A percentile compares a stretch with the other conserved stretches of the same genome.
phyloP scores from a whole-genome alignment of 1,140 invertebrate genomes.

The Conus ventricosus region DNA sequence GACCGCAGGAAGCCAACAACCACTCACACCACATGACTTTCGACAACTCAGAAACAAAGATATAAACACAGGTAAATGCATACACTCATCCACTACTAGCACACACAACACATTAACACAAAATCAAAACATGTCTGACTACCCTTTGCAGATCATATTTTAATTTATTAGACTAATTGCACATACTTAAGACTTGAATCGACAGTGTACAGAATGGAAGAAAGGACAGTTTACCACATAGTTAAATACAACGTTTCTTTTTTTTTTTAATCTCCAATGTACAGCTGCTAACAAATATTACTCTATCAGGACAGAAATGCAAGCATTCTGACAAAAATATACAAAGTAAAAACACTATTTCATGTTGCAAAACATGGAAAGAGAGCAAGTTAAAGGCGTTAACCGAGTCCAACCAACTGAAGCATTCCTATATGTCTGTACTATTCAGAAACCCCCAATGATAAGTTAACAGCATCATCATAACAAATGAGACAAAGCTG shows the following conservation, averaged over 20 bases:
- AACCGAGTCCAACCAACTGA: background rate
- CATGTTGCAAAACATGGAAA: background rate
- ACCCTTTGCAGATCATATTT: slow-evolving; percentile 21
- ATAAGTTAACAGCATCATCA: background rate
- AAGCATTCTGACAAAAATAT: slow-evolving; percentile 4
- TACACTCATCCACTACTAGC: background rate
- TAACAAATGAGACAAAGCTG: background rate
- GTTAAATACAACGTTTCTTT: background rate
- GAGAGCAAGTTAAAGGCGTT: background rate
- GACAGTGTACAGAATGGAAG: slow-evolving; percentile 23
- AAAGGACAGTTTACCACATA: slow-evolving; percentile 14
- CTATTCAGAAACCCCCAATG: background rate
- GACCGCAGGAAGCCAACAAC: no score
- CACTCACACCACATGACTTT: no score
- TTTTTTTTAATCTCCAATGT: background rate
- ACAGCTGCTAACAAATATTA: slow-evolving; percentile 6
- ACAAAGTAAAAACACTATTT: slow-evolving; percentile 6
- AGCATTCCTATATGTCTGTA: background rate
- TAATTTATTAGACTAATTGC: slow-evolving; percentile 30
- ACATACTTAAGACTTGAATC: slow-evolving; percentile 24
- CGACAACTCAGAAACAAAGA: no score
- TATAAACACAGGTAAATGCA: background rate
- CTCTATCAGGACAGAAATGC: slow-evolving; percentile 6
- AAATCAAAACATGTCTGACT: background rate
- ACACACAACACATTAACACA: background rate